Base-by-base conservation (phyloP, 2,113 vertebrate species). In the Probosciger aterrimus region DNA sequence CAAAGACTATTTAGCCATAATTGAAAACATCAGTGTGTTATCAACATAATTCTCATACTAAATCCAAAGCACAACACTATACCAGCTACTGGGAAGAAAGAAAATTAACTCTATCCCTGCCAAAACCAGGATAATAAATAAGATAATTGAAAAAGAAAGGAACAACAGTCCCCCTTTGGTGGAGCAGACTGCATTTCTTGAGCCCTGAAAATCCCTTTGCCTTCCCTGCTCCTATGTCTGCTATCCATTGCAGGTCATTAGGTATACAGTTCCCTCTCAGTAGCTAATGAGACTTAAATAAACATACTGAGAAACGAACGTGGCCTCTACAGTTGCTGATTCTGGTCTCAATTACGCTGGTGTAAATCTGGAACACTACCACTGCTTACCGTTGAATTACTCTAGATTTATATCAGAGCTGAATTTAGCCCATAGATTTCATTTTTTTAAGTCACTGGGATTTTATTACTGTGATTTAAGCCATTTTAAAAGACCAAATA, bases 201-300 rank as follows among this genome's bases (percentile, higher is more conserved):
- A 93, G 43, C 52, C 10, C 22, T 91, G 69, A 86, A 94, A 96
- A 94, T 93, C 73, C 69, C 37, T 92, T 86, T 95, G 68, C 73
- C 19, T 96, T 93, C 62, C 44, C 67, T 91, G 44, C 47, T 81
- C 55, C 62, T 92, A 14, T 70, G 57, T 25, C 37, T 62, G 52
- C 80, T 96, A 86, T 92, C 93, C 74, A 69, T 94, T 92, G 92
- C 86, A 96, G 76, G 47, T 62, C 73, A 89, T 92, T 93, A 88
- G 62, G 86, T 94, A 82, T 96, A 96, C 88, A 82, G 62, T 95
- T 96, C 77, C 92, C 67, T 93, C 83, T 94, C 86, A 89, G 88
- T 73, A 88, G 90, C 77, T 97, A 95, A 96, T 90, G 92, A 97
- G 86, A 95, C 92, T 95, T 95, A 93, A 97, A 94, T 96, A 96